These are phyloP conservation scores for Stenotaenia linearis DNA, from an alignment of 2,888 invertebrate genomes.

Conservation along the genomic window DNA sequence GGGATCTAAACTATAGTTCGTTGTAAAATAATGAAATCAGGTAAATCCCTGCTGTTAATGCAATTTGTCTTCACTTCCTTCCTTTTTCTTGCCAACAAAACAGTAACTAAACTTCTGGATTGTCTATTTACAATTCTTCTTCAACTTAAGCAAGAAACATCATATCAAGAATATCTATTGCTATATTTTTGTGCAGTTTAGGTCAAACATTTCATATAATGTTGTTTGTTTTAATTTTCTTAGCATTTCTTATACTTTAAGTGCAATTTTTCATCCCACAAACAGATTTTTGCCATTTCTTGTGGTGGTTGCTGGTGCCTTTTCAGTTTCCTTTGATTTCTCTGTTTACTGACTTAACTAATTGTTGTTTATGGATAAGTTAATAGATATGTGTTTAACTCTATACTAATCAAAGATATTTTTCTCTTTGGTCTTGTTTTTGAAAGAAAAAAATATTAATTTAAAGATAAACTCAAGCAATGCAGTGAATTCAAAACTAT, in stretches of 20 bases:
- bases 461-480: not conserved
- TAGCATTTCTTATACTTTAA: not conserved
- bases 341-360: no score
- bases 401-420: not conserved
- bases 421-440: not conserved
- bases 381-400: not conserved
- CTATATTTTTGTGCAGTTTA: no score
- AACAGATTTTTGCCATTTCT: not conserved
- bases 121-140: not conserved
- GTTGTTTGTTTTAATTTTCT: not conserved
- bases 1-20: not conserved
- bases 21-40: not conserved
- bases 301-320: not conserved
- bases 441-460: no score
- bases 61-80: no score
- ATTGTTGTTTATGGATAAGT: no score
- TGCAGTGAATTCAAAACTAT: conserved; percentile 2
- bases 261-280: not conserved
- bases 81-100: no score
- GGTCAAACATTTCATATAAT: not conserved
- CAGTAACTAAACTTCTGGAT: no score
- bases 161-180: not conserved
- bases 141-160: not conserved
- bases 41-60: not conserved
- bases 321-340: not conserved